phyloP scores from a whole-genome alignment of 2,888 invertebrate species.

The Drosophila algonquin region DNA sequence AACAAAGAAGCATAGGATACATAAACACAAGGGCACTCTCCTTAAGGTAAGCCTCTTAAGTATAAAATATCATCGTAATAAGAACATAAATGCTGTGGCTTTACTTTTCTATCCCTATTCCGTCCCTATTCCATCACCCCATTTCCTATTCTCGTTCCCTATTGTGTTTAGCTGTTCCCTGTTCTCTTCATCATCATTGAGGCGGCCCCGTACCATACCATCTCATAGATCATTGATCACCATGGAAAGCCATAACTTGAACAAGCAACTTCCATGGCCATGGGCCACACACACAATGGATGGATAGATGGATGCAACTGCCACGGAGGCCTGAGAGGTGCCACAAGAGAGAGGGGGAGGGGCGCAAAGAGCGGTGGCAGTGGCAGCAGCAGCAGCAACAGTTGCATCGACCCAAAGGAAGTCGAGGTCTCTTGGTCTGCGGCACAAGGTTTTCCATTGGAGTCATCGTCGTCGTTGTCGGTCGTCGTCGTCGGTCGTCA shows the following conservation, averaged over 20 bases:
- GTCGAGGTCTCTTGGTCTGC: conserved; percentile 73
- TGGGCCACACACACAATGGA: conserved; percentile 55
- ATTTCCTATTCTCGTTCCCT: not conserved
- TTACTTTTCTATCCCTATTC: not conserved
- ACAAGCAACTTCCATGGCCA: conserved; percentile 69
- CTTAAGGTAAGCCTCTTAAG: not conserved
- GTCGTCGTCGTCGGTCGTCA: conserved; percentile 53
- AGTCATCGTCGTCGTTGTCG: conserved; percentile 11
- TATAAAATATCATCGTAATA: not conserved
- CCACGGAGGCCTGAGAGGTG: not conserved
- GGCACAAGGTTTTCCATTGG: conserved; percentile 69
- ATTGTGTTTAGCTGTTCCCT: conserved; percentile 21
- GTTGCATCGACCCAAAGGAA: conserved; percentile 74
- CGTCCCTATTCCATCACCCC: not conserved
- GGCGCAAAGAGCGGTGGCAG: conserved; percentile 1
- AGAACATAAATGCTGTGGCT: not conserved
- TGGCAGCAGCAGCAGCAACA: conserved; percentile 27
- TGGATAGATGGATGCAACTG: conserved; percentile 44
- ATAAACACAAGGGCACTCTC: too few relatives aligned
- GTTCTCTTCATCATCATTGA: conserved; percentile 17
- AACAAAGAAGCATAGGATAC: too few relatives aligned
- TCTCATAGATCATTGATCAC: conserved; percentile 45
- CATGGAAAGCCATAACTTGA: conserved; percentile 44
- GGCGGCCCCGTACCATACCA: conserved; percentile 3
- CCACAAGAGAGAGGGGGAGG: not conserved